Evolutionary conservation across 1,140 invertebrate genomes (phyloP), one percentile per base, ranked within the genome.

Genomic region (Rhyacophila brunnea): DNA sequence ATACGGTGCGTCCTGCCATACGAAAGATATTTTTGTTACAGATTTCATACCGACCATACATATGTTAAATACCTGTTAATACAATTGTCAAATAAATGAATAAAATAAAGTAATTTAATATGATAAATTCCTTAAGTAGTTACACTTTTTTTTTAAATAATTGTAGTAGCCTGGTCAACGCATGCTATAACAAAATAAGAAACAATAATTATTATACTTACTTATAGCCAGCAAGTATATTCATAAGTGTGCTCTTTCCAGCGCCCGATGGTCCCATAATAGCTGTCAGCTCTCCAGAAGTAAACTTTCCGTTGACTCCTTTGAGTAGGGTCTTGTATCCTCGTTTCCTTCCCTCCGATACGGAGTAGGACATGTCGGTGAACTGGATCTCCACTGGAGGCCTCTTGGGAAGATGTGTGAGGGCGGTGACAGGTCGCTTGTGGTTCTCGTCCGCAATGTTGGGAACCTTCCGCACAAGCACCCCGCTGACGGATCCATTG

Each of bases 211-310:
- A 28, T 28, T 28, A 5, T 28, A 5, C 84, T 87, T 75, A 93
- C 91, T 88, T 93, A 78, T 93, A 95, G 57, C 92, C 92, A 17
- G 92, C 91, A 62, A 94, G 75, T 65, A 93, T 91, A 68, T 95
- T 93, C 88, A 94, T 91, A 0, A 95, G 81, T 0, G 93, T 95
- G 61, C 90, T 93, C 73, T 98, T 98, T 0, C 94, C 95, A 1
- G 93, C 92, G 1, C 94, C 94, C 1, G 92, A 95, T 34, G 93
- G 93, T 35, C 93, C 93, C 91, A 96, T 95, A 44, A 96, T 96
- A 14, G 92, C 93, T 0, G 92, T 93, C 42, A 96, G 73, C 79
- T 91, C 82, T 62, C 91, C 82, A 57, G 87, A 86, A 59, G 81
- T 78, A 75, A 93, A 89, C 67, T 87, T 85, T 28, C 92, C 93